These are phyloP conservation scores for Collichthys lucidus DNA, from an alignment of 2,113 vertebrate species.

Conservation along the genomic window DNA sequence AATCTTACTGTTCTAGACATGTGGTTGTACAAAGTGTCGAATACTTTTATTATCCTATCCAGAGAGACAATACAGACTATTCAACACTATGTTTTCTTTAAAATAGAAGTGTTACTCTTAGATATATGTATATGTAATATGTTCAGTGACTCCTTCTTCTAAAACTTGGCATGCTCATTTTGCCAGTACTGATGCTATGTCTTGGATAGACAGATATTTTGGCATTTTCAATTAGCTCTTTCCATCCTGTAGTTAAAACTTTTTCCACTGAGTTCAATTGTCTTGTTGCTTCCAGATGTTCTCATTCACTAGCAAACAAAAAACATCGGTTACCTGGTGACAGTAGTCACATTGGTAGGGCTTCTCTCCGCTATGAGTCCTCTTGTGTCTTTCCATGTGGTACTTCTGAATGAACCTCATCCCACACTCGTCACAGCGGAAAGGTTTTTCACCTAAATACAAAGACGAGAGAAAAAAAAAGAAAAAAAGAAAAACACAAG, in stretches of 20 bases:
- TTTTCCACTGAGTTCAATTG: background rate
- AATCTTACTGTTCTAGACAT: no score
- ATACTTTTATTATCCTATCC: no score
- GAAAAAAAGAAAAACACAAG: background rate
- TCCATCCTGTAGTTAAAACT: no score
- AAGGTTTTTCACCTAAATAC: constrained; percentile 94
- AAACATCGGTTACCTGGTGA: constrained; percentile 88
- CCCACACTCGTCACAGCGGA: constrained; percentile 97
- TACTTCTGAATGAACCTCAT: constrained; percentile 99
- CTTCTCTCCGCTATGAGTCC: constrained; percentile 99
- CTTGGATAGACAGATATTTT: no score
- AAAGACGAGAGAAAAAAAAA: background rate
- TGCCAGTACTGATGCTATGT: background rate
- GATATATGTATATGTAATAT: background rate
- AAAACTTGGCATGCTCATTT: background rate
- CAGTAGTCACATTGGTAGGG: constrained; percentile 99
- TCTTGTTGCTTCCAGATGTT: background rate
- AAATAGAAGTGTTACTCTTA: background rate
- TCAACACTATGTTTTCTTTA: background rate
- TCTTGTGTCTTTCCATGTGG: constrained; percentile 99
- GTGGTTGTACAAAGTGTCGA: no score
- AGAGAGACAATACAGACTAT: background rate
- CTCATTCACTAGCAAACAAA: background rate
- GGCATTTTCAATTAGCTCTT: no score
- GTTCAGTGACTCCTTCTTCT: background rate